phyloP scores from a whole-genome alignment of 2,797 vertebrate species.

The Astyanax mexicanus region DNA sequence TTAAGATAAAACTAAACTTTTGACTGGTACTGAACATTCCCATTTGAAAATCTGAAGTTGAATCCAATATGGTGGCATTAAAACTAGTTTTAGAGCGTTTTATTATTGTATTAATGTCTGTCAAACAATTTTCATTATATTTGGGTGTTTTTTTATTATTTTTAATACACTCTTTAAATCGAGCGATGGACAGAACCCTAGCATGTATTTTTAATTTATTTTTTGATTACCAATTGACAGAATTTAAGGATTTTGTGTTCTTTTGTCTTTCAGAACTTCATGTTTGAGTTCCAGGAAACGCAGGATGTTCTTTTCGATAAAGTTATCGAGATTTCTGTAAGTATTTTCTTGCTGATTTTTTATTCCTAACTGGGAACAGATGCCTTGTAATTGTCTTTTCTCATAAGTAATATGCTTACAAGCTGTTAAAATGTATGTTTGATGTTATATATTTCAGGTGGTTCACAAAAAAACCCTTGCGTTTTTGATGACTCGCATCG shows the following conservation, averaged over 20 bases:
- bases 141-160: too few species aligned
- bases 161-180: too few species aligned
- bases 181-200: too few species aligned
- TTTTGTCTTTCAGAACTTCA: constrained; percentile 85
- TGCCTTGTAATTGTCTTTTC: background rate
- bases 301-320: constrained; percentile 86
- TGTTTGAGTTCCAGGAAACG: constrained; percentile 91
- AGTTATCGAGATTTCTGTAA: constrained; percentile 92
- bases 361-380: background rate
- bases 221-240: background rate
- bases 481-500: constrained; percentile 87
- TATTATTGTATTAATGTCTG: too few species aligned
- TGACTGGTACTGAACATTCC: too few species aligned
- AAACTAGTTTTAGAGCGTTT: too few species aligned
- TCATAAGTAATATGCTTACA: background rate
- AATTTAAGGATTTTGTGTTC: background rate
- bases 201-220: too few species aligned
- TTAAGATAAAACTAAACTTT: too few species aligned
- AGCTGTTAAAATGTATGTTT: background rate
- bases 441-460: constrained; percentile 77
- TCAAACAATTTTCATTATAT: too few species aligned
- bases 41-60: too few species aligned
- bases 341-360: constrained; percentile 44
- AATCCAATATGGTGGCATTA: too few species aligned
- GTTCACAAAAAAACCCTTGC: constrained; percentile 88